These are phyloP conservation scores for Zaprionus kolodkinae DNA, from an alignment of 1,140 invertebrate species.

Conservation along the genomic window DNA sequence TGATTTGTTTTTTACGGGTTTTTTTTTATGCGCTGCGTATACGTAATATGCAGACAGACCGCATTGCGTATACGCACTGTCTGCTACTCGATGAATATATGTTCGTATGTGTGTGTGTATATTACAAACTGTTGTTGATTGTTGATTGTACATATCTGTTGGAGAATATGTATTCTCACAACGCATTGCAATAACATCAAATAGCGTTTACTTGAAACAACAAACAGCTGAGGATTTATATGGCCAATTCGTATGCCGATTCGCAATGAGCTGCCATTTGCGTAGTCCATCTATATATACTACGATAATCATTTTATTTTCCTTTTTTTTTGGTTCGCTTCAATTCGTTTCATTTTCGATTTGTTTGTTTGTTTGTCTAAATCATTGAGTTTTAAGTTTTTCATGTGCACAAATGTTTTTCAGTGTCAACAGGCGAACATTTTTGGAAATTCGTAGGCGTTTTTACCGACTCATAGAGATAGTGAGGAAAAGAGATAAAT, in stretches of 20 bases:
- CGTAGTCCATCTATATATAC: slow-evolving; percentile 28
- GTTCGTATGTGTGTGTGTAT: not conserved
- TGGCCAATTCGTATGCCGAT: slow-evolving; percentile 38
- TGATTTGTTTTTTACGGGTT: slow-evolving; percentile 17
- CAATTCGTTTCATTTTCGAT: slow-evolving; percentile 2
- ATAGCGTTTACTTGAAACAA: slow-evolving; percentile 49
- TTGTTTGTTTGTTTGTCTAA: slow-evolving; percentile 29
- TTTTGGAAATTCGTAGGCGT: slow-evolving; percentile 64
- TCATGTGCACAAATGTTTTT: slow-evolving; percentile 51
- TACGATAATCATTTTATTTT: not conserved
- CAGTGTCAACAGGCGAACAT: slow-evolving; percentile 69
- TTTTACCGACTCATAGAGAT: not conserved
- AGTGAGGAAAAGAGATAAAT: not conserved
- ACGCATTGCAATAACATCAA: slow-evolving; percentile 45
- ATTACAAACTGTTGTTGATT: slow-evolving; percentile 2
- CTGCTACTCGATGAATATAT: slow-evolving; percentile 5
- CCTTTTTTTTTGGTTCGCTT: not conserved
- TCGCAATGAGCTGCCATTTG: slow-evolving; percentile 46
- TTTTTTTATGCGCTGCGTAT: slow-evolving; percentile 29
- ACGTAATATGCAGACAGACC: slow-evolving; percentile 1
- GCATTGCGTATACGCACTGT: slow-evolving; percentile 44
- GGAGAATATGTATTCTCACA: slow-evolving; percentile 36
- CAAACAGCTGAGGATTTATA: slow-evolving; percentile 46
- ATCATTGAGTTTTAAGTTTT: slow-evolving; percentile 41
- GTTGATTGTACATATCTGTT: slow-evolving; percentile 2